A percentile compares a stretch with the other conserved stretches of the same genome.
Evolutionary conservation across 2,113 vertebrate genomes (phyloP).

Genomic region (Sardina pilchardus): DNA sequence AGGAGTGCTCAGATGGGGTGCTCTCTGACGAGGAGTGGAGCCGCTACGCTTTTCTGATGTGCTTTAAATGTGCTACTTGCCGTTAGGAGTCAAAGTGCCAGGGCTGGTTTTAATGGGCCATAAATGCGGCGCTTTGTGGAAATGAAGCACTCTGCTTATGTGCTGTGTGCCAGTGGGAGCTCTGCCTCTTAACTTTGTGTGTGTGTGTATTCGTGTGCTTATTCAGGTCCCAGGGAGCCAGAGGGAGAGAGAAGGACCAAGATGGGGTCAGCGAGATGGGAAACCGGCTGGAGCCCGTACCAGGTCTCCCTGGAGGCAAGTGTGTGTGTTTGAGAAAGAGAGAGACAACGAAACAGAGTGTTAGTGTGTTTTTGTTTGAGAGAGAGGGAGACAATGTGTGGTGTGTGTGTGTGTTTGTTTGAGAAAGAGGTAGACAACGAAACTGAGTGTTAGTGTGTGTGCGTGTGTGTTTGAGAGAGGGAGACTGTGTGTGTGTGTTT

Average conservation of each 20-base stretch:
- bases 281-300: slow-evolving; percentile 84
- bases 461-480: background rate
- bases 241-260: slow-evolving; percentile 84
- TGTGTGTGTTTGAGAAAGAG: slow-evolving; percentile 11
- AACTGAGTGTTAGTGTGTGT: too few species aligned
- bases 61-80: background rate
- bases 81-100: background rate
- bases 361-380: background rate
- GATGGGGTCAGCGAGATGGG: slow-evolving; percentile 81
- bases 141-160: background rate
- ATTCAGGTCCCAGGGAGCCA: slow-evolving; percentile 83
- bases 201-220: background rate
- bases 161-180: background rate
- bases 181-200: background rate
- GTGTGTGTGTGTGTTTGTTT: background rate
- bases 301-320: slow-evolving; percentile 84
- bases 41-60: background rate
- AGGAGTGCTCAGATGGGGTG: background rate
- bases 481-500: background rate
- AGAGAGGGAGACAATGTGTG: too few species aligned
- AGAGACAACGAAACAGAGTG: too few species aligned
- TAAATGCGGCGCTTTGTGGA: background rate
- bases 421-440: too few species aligned
- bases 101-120: background rate
- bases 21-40: background rate